Evolutionary conservation across 1,140 invertebrate genomes (phyloP), one percentile per base, ranked within the genome.

Genomic region (Dermatophagoides farinae): DNA sequence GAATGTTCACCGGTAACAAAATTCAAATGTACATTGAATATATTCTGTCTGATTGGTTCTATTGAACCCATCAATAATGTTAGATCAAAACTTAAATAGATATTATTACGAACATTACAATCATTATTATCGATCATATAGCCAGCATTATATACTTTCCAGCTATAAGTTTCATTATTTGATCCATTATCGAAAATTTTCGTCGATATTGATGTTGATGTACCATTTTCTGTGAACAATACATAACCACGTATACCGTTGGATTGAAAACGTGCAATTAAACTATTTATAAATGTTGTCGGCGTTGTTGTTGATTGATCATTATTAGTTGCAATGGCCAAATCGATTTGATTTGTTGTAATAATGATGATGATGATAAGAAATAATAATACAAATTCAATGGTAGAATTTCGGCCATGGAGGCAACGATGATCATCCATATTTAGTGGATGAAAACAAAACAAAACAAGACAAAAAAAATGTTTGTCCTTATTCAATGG

Each of bases 101-200:
- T 60, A 25, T 55, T 55, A 23, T 55, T 55, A 14, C 53, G 53
- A 20, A 55, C 53, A 55, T 55, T 55, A 25, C 43, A 61, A 18
- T 22, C n/a, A 25, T n/a, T 40, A 22, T 61, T 23, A 23, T 50
- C 65, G 16, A 60, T 38, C 6, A 62, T 57, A 0, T 57, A 55
- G 5, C 63, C 61, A 57, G 63, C 62, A 58, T 65, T 62, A 40
- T 66, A 62, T 38, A 67, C 62, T 44, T 65, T 67, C 66, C 66
- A 67, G 20, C 60, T 41, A 41, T 62, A 67, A 18, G 40, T 39
- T 57, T 63, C 61, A 22, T 38, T 60, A 18, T 62, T 61, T n/a
- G 39, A 46, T 10, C 41, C 18, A 38, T 23, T 20, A 20, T 49
- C 41, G 16, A 55, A 39, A n/a, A 47, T 62, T 31, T 58, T 62